These are phyloP conservation scores for Siniperca chuatsi DNA, from an alignment of 2,113 vertebrate genomes.

Conservation along the genomic window DNA sequence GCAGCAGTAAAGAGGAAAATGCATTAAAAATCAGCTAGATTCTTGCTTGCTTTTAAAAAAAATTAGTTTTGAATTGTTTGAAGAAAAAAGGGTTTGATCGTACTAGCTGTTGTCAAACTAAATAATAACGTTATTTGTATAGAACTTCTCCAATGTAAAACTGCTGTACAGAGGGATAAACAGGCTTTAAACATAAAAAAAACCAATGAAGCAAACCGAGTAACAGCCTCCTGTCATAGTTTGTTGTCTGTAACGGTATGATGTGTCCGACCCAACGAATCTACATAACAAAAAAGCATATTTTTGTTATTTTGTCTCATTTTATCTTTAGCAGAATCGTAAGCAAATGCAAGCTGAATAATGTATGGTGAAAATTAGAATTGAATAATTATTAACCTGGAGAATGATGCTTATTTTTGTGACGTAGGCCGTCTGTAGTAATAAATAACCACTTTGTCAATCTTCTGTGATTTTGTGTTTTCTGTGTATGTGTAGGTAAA, in stretches of 20 bases:
- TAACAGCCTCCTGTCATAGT: not conserved
- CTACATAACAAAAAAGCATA: not conserved
- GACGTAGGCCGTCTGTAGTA: not conserved
- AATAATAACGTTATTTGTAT: not conserved
- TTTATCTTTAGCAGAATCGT: not conserved
- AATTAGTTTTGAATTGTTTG: not conserved
- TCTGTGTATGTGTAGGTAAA: conserved; percentile 84
- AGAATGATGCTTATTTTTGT: not conserved
- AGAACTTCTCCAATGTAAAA: not conserved
- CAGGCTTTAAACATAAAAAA: not conserved
- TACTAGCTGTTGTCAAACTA: not conserved
- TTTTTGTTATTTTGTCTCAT: not conserved
- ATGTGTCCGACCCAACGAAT: not conserved
- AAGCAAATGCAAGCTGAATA: not conserved
- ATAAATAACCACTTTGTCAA: not conserved
- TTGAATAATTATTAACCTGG: not conserved
- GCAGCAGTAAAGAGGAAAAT: not conserved
- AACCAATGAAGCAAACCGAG: not conserved
- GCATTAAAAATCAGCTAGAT: too few species aligned
- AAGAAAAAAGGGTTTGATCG: not conserved
- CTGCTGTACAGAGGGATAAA: not conserved
- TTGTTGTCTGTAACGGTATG: not conserved
- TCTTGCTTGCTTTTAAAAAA: too few species aligned
- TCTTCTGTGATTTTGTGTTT: not conserved
- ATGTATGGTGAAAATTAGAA: not conserved